These are phyloP conservation scores for Branchinecta sandiegonensis DNA, from an alignment of 2,888 invertebrate species.

Conservation along the genomic window DNA sequence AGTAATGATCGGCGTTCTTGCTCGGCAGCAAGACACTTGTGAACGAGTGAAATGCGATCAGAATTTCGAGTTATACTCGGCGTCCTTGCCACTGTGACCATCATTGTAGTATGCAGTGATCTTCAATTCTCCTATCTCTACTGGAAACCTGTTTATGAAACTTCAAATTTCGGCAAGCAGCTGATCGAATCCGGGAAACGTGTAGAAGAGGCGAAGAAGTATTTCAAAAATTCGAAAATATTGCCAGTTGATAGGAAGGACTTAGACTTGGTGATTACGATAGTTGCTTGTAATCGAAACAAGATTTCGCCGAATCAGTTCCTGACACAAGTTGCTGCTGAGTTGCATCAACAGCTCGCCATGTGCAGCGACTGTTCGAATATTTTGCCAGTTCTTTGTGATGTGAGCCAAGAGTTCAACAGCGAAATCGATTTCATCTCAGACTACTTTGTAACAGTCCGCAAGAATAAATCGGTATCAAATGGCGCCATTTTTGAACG, in stretches of 20 bases:
- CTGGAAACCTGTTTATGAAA: background rate
- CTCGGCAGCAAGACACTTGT: too few species aligned
- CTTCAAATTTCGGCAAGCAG: background rate
- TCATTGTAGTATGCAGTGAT: background rate
- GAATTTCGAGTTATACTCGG: too few species aligned
- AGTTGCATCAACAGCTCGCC: background rate
- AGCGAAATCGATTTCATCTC: constrained; percentile 3
- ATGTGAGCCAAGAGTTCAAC: background rate
- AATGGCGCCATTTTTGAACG: constrained; percentile 7
- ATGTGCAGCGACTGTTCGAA: background rate
- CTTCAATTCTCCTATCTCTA: background rate
- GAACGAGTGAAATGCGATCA: too few species aligned
- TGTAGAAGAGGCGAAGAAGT: background rate
- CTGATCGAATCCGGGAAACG: background rate
- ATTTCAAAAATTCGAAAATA: background rate
- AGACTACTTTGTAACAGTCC: background rate
- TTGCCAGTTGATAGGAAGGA: background rate
- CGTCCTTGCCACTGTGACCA: background rate
- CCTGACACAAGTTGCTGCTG: constrained; percentile 3
- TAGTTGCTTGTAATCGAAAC: background rate
- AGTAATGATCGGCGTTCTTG: too few species aligned
- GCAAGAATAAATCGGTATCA: background rate
- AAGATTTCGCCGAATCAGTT: background rate
- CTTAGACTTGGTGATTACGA: background rate
- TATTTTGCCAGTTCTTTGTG: constrained; percentile 8